Conservation (phyloP, 2,113 vertebrate genomes). For the Leiothrix lutea region DNA sequence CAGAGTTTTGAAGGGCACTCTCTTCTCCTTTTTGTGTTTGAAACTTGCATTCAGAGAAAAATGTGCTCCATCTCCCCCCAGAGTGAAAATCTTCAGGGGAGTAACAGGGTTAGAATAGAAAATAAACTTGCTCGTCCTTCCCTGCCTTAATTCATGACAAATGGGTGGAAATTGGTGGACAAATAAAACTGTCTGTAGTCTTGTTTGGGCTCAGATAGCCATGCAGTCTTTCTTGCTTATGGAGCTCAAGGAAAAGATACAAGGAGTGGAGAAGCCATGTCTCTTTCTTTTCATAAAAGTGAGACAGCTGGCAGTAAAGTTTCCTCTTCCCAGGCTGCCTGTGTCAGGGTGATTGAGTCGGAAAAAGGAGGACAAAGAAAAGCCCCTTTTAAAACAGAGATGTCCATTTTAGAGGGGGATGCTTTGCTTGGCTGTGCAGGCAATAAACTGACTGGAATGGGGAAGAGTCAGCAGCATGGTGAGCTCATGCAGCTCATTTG, state of each 20-base stretch:
- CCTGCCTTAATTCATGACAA: not conserved
- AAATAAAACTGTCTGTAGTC: not conserved
- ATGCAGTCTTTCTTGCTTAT: not conserved
- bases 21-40: not conserved
- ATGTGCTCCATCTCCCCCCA: not conserved
- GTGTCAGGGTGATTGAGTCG: not conserved
- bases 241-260: not conserved
- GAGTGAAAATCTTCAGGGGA: not conserved
- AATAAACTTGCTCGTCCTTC: not conserved
- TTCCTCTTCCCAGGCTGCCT: not conserved
- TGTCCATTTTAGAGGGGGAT: not conserved
- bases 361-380: conserved; percentile 29
- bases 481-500: not conserved
- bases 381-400: conserved; percentile 36
- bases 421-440: conserved; percentile 2
- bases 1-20: not conserved
- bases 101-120: not conserved
- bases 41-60: not conserved
- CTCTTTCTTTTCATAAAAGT: not conserved
- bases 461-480: not conserved
- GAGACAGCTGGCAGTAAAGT: not conserved
- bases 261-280: not conserved
- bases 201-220: not conserved
- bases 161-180: not conserved
- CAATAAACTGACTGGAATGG: conserved; percentile 5